Base-by-base conservation (phyloP, 2,113 vertebrate genomes). In the Oncorhynchus clarkii region DNA sequence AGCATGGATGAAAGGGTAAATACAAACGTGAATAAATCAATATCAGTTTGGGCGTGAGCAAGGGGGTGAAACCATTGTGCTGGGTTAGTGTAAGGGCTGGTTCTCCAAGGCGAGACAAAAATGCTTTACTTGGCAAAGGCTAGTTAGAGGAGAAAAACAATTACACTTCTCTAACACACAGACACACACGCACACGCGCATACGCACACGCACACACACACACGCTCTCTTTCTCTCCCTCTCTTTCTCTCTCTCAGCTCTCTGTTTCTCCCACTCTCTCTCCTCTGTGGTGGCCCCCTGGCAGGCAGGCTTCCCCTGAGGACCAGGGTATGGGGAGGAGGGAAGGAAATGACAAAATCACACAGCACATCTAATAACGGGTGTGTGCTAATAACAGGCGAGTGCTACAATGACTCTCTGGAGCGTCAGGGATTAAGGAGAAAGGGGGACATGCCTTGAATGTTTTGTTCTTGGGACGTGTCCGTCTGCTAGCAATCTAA, bases 331-430 rank as follows among this genome's bases (percentile, higher is more conserved):
- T 54, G 5, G 48, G 51, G n/a, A 77, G 72, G 81, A 77, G 26
- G 67, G 60, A 71, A 80, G 79, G 80, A 85, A 88, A 85, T 78
- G 79, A 81, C 78, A 78, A 68, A n/a, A 79, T 82, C 80, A 83
- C 45, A 80, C 80, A 70, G 71, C 78, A 84, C 73, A 69, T 83
- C 79, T 84, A 78, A 82, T 86, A 75, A 82, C 54, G 69, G 65
- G 27, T 2, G 39, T 9, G 8, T 11, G 39, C 39, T 39, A 39
- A 39, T 45, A 45, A 45, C 39, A 45, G 39, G 39, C 9, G 39
- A 45, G 9, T 45, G 39, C 39, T 45, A 11, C 39, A 45, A 45
- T 45, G 39, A 54, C 14, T 45, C 2, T 62, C 71, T 49, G 66
- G 65, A 75, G 66, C 60, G 49, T 45, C 62, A 13, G 68, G 31